Evolutionary conservation across 2,797 vertebrate species (phyloP).

Genomic region (Eospalax fontanierii): DNA sequence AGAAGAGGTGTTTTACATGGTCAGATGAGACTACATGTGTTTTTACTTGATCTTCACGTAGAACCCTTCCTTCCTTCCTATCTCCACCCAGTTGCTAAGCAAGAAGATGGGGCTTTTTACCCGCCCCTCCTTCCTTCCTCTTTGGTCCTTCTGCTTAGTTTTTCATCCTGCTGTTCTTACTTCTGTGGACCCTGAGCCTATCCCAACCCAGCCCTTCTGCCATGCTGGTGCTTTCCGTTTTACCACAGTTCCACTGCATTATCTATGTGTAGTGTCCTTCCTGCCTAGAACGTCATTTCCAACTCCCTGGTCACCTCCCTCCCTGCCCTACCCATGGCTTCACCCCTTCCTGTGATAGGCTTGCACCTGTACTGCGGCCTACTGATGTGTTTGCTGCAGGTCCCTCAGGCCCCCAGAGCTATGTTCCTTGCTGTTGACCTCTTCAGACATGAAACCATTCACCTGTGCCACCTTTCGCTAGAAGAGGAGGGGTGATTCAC

Average conservation of each 20-base stretch:
- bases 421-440: not conserved
- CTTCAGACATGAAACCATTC: not conserved
- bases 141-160: not conserved
- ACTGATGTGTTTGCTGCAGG: not conserved
- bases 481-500: slow-evolving; percentile 41
- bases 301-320: fast-evolving
- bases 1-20: not conserved
- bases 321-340: not conserved
- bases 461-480: not conserved
- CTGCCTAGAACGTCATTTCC: not conserved
- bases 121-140: not conserved
- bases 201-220: not conserved
- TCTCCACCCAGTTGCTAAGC: not conserved
- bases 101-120: not conserved
- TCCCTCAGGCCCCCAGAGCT: not conserved
- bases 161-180: not conserved
- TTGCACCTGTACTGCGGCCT: not conserved
- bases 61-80: not conserved
- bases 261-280: not conserved
- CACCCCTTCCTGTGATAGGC: not conserved
- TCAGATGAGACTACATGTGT: not conserved
- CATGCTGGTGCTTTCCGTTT: not conserved
- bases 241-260: not conserved
- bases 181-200: no score
- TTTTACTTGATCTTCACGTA: not conserved